Evolutionary conservation across 2,113 vertebrate genomes (phyloP).

Genomic region (Zosterops japonicus): DNA sequence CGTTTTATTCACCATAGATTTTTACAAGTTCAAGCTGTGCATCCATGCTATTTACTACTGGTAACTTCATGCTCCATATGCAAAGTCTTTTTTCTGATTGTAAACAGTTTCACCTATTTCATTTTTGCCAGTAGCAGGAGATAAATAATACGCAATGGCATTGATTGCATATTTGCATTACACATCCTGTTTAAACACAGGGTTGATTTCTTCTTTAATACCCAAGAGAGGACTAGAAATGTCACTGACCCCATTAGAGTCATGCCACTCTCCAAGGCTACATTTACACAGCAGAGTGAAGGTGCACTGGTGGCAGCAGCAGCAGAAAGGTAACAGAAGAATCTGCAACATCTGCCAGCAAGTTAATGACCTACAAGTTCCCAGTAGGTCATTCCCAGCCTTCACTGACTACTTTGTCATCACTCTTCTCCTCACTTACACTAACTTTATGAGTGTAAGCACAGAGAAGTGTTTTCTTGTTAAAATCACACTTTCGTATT

Average conservation of each 20-base stretch:
- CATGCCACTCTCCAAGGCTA: not conserved
- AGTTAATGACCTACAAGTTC: not conserved
- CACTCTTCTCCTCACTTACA: not conserved
- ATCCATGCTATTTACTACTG: not conserved
- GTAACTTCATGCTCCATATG: not conserved
- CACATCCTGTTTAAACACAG: not conserved
- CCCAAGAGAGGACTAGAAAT: not conserved
- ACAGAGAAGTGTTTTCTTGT: not conserved
- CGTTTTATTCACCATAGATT: not conserved
- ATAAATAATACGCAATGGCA: not conserved
- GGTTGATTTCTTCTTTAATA: not conserved
- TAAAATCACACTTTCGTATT: not conserved
- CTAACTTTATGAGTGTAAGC: not conserved
- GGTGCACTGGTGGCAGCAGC: not conserved
- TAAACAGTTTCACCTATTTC: not conserved
- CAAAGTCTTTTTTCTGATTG: not conserved
- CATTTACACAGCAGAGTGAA: not conserved
- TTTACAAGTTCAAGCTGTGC: slow-evolving; percentile 7
- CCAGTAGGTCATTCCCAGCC: not conserved
- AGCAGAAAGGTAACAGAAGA: not conserved
- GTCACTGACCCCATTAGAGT: rapidly evolving
- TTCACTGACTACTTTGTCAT: not conserved
- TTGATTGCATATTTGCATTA: not conserved
- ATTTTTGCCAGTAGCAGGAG: not conserved
- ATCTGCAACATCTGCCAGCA: not conserved